Evolutionary conservation across 2,888 invertebrate genomes (phyloP).

Genomic region (Drosophila affinis): DNA sequence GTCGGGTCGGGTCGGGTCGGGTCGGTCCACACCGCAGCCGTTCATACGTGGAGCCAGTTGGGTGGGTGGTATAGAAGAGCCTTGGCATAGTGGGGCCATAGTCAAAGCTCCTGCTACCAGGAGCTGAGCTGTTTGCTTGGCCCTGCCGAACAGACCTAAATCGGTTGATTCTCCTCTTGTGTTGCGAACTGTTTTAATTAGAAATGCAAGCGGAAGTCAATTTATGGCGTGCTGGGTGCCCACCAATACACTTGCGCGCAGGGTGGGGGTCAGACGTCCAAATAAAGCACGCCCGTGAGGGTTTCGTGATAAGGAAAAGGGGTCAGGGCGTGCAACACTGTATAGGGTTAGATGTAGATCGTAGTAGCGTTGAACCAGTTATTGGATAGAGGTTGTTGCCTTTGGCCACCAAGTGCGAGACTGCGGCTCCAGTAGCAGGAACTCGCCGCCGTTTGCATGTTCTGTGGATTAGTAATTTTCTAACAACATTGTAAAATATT

Average conservation of each 20-base stretch:
- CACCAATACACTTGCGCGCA: slow-evolving; percentile 19
- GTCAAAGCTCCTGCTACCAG: neutral
- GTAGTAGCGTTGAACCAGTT: neutral
- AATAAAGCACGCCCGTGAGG: slow-evolving; percentile 3
- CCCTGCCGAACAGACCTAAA: slow-evolving; percentile 16
- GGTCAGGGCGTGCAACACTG: slow-evolving; percentile 1
- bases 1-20: neutral
- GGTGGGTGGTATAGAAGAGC: slow-evolving; percentile 1
- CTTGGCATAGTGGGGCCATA: neutral
- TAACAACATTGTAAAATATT: neutral
- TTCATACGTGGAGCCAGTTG: neutral
- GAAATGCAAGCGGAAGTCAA: slow-evolving; percentile 60
- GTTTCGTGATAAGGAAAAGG: slow-evolving; percentile 13
- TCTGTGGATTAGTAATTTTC: neutral
- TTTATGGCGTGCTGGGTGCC: slow-evolving; percentile 55
- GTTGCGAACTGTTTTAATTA: slow-evolving; percentile 52
- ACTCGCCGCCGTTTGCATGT: neutral
- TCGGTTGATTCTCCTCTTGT: slow-evolving; percentile 26
- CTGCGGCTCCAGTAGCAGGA: neutral
- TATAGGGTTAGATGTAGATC: too few relatives aligned
- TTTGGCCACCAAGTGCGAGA: too few relatives aligned
- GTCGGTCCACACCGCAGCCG: slow-evolving; percentile 3
- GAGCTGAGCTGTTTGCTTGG: slow-evolving; percentile 4
- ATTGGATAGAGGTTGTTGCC: neutral
- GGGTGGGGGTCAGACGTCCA: slow-evolving; percentile 10